Base-by-base conservation (phyloP, 37 sponge, comb jelly and placozoan species). In the Geodia barretti region DNA sequence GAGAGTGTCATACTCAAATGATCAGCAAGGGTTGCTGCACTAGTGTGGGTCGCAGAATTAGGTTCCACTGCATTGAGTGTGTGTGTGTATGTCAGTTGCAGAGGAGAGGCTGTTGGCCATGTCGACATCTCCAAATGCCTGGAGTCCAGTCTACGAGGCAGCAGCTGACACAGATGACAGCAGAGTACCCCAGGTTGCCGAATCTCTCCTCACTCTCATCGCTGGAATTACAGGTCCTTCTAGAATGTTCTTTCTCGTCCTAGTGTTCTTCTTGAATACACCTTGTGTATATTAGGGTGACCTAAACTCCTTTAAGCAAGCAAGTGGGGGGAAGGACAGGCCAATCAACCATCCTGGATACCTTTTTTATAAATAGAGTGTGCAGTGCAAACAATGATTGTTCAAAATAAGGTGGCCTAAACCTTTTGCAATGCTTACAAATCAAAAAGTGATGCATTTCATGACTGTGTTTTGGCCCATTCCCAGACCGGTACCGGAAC, bases 11-110 rank as follows among this genome's bases (percentile, higher is more conserved):
- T n/a, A n/a, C n/a, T n/a, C n/a, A n/a, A n/a, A n/a, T n/a, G n/a
- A n/a, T n/a, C n/a, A n/a, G n/a, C n/a, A n/a, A n/a, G n/a, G n/a
- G n/a, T n/a, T n/a, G n/a, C n/a, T n/a, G n/a, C n/a, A n/a, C n/a
- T n/a, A n/a, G n/a, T n/a, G n/a, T n/a, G n/a, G n/a, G n/a, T n/a
- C n/a, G n/a, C n/a, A n/a, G n/a, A n/a, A n/a, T n/a, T n/a, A n/a
- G n/a, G n/a, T n/a, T n/a, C n/a, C n/a, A n/a, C n/a, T n/a, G n/a
- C n/a, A n/a, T n/a, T n/a, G n/a, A n/a, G n/a, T n/a, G n/a, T n/a
- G n/a, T n/a, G n/a, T n/a, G n/a, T n/a, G n/a, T n/a, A n/a, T n/a
- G 21, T 28, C 78, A 90, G 82, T 77, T 75, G 86, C 85, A 47
- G 76, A 73, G n/a, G 90, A 84, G 30, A n/a, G 70, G 36, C 39